phyloP scores from a whole-genome alignment of 2,113 vertebrate genomes.

The Antigone vipio region DNA sequence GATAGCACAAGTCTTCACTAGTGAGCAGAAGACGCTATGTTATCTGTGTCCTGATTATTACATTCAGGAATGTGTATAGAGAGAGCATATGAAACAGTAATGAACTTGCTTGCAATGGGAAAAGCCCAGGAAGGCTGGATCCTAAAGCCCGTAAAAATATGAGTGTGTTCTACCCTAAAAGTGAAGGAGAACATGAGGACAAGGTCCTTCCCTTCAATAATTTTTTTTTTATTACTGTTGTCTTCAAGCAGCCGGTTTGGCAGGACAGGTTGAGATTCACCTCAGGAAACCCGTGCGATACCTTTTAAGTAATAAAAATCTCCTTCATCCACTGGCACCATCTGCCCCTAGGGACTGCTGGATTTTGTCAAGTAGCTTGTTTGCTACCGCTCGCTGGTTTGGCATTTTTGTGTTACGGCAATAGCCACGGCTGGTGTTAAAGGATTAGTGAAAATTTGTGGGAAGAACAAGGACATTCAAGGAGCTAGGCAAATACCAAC shows the following conservation, averaged over 20 bases:
- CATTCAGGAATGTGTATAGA: not conserved
- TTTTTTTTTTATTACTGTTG: not conserved
- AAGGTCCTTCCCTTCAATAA: not conserved
- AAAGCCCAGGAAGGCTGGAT: not conserved
- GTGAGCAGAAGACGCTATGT: not conserved
- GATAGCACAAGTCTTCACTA: not conserved
- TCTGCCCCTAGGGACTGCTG: slow-evolving; percentile 14
- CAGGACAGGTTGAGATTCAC: slow-evolving; percentile 40
- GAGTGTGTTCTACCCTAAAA: not conserved
- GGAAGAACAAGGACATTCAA: slow-evolving; percentile 57
- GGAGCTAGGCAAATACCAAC: not conserved
- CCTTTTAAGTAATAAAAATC: slow-evolving; percentile 50
- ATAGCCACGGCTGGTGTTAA: not conserved
- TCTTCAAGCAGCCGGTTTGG: not conserved
- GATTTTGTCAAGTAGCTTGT: slow-evolving; percentile 47
- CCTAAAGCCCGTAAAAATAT: not conserved
- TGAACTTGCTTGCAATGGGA: not conserved
- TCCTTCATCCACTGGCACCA: slow-evolving; percentile 41
- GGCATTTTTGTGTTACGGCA: not conserved
- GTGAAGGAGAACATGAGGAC: not conserved
- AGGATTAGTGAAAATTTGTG: slow-evolving; percentile 14
- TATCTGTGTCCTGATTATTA: not conserved
- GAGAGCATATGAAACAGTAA: not conserved
- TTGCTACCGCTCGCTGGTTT: not conserved
- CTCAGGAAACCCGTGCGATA: not conserved